These are phyloP conservation scores for Semicossyphus pulcher DNA, from an alignment of 2,113 vertebrate genomes.

Conservation along the genomic window DNA sequence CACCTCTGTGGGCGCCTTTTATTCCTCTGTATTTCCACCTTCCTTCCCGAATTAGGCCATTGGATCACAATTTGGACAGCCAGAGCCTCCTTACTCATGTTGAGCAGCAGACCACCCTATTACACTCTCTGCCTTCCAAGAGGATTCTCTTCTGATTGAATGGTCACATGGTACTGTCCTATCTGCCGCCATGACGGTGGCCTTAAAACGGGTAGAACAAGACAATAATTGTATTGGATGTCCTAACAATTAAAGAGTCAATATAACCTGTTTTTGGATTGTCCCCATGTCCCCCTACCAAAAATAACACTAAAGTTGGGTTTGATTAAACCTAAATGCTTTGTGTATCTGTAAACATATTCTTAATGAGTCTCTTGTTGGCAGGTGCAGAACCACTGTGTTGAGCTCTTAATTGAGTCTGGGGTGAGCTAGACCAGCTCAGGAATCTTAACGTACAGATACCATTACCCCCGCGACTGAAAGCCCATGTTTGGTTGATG, in stretches of 20 bases:
- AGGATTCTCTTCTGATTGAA: slow-evolving; percentile 81
- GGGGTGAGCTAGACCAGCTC: slow-evolving; percentile 70
- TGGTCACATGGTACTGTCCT: slow-evolving; percentile 86
- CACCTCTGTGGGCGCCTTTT: slow-evolving; percentile 64
- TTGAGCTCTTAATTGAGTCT: slow-evolving; percentile 58
- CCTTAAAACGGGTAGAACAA: slow-evolving; percentile 86
- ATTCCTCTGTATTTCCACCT: slow-evolving; percentile 54
- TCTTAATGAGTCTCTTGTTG: slow-evolving; percentile 57
- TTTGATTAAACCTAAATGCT: slow-evolving; percentile 77
- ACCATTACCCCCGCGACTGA: slow-evolving; percentile 54
- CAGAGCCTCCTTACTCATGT: slow-evolving; percentile 69
- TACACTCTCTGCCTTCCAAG: slow-evolving; percentile 85
- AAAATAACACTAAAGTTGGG: slow-evolving; percentile 79
- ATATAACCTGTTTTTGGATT: slow-evolving; percentile 79
- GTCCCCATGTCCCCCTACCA: slow-evolving; percentile 66
- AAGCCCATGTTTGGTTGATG: slow-evolving; percentile 10
- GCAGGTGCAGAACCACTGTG: slow-evolving; percentile 75
- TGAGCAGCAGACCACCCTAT: slow-evolving; percentile 84
- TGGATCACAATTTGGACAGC: slow-evolving; percentile 74
- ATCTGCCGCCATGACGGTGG: slow-evolving; percentile 76
- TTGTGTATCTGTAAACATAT: slow-evolving; percentile 76
- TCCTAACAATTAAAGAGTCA: slow-evolving; percentile 83
- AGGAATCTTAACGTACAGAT: slow-evolving; percentile 64
- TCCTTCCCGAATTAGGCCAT: slow-evolving; percentile 66
- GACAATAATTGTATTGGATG: slow-evolving; percentile 86